Percentiles rank a stretch among this genome's conserved stretches.
Conservation (phyloP, 2,888 invertebrate genomes). For the Drosophila atripex region DNA sequence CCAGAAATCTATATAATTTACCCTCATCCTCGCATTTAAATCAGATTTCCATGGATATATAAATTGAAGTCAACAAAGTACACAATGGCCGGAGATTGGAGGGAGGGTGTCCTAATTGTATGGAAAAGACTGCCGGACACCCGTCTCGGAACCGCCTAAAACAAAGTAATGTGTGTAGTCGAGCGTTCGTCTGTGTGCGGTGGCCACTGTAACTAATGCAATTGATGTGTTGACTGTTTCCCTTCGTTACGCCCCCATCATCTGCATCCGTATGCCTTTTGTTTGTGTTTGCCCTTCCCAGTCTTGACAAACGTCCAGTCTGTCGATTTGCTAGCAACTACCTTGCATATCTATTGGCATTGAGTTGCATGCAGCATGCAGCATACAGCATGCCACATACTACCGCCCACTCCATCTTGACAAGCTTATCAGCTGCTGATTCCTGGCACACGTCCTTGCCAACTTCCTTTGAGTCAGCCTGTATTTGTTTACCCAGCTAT, state of each 20-base stretch:
- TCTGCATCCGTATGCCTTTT: constrained; percentile 39
- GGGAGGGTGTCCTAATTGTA: not conserved
- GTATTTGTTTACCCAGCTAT: constrained; percentile 79
- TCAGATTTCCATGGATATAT: constrained; percentile 43
- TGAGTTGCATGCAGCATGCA: constrained; percentile 51
- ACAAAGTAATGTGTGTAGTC: constrained; percentile 37
- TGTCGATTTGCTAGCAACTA: constrained; percentile 75
- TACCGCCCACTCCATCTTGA: not conserved
- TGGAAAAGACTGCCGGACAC: constrained; percentile 1
- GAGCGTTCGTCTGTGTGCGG: constrained; percentile 9
- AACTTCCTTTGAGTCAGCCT: constrained; percentile 50
- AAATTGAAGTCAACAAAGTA: constrained; percentile 68
- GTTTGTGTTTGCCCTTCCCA: constrained; percentile 64
- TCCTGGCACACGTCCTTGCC: constrained; percentile 70
- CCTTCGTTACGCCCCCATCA: constrained; percentile 13
- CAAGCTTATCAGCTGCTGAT: constrained; percentile 63
- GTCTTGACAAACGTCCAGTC: constrained; percentile 62
- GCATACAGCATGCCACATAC: constrained; percentile 5
- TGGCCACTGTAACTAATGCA: constrained; percentile 68
- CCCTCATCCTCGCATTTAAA: constrained; percentile 7
- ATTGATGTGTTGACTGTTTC: constrained; percentile 69
- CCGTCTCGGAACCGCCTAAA: constrained; percentile 41
- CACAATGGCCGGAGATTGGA: constrained; percentile 30
- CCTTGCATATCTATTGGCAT: constrained; percentile 72
- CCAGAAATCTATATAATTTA: constrained; percentile 2